Evolutionary conservation across 2,113 vertebrate species (phyloP).

Genomic region (Lepus americanus): DNA sequence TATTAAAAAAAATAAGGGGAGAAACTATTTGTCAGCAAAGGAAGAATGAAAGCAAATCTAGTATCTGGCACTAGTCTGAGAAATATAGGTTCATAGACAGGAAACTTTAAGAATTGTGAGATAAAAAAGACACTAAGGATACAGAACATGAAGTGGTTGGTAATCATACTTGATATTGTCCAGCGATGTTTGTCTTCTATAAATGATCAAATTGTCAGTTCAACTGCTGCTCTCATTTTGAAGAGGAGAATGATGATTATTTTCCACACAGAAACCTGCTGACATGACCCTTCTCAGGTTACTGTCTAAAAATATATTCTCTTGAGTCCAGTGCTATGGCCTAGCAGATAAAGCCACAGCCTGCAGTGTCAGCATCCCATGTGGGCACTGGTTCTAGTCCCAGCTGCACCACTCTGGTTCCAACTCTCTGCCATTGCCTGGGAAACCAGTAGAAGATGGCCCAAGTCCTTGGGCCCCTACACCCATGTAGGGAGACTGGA

Average conservation of each 20-base stretch:
- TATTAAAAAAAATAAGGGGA: slow-evolving; percentile 35
- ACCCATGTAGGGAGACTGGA: no score
- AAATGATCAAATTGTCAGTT: slow-evolving; percentile 51
- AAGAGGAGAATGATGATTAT: neutral
- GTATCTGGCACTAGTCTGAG: neutral
- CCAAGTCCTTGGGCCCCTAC: no score
- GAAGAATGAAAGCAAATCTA: slow-evolving; percentile 60
- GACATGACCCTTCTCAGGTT: neutral
- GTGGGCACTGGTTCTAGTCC: no score
- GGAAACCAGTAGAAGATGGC: no score
- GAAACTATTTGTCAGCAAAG: neutral
- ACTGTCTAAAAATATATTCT: neutral
- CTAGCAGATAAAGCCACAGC: no score
- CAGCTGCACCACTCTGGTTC: no score
- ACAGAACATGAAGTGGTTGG: neutral
- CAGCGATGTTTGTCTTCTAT: neutral
- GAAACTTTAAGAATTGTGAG: neutral
- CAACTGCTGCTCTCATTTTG: neutral
- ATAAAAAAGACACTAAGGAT: neutral
- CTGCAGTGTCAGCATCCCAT: no score
- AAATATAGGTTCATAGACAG: neutral
- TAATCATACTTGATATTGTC: neutral
- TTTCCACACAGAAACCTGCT: neutral
- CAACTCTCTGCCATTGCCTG: no score
- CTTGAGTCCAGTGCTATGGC: no score